Evolutionary conservation across 2,888 invertebrate species (phyloP).

Genomic region (Machimus atricapillus): DNA sequence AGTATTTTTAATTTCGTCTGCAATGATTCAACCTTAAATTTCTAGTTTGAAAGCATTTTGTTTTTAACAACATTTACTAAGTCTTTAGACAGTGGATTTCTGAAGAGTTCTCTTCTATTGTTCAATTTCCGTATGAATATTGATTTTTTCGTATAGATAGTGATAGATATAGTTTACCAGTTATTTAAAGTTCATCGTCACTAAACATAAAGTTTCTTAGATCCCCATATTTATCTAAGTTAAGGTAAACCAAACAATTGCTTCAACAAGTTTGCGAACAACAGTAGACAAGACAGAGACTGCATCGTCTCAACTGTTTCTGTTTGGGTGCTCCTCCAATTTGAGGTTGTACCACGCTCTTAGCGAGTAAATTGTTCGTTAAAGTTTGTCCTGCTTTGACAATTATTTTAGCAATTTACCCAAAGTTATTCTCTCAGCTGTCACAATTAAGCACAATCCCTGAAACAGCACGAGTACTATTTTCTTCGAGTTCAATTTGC

Average conservation of each 20-base stretch:
- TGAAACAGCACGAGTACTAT: background rate
- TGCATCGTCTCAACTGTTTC: background rate
- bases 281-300: background rate
- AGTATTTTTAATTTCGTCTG: too few species aligned
- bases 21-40: too few species aligned
- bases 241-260: background rate
- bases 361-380: background rate
- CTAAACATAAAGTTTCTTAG: background rate
- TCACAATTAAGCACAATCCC: background rate
- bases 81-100: too few species aligned
- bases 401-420: background rate
- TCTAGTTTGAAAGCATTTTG: too few species aligned
- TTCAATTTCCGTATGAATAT: too few species aligned
- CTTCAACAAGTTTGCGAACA: background rate
- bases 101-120: too few species aligned
- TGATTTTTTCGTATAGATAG: too few species aligned
- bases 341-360: background rate
- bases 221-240: background rate
- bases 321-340: background rate
- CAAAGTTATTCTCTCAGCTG: background rate
- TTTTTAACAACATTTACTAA: too few species aligned
- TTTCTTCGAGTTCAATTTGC: background rate
- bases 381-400: background rate
- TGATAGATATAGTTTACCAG: too few species aligned
- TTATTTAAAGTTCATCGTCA: background rate